These are phyloP conservation scores for Theristicus caerulescens DNA, from an alignment of 2,113 vertebrate genomes.

Conservation along the genomic window DNA sequence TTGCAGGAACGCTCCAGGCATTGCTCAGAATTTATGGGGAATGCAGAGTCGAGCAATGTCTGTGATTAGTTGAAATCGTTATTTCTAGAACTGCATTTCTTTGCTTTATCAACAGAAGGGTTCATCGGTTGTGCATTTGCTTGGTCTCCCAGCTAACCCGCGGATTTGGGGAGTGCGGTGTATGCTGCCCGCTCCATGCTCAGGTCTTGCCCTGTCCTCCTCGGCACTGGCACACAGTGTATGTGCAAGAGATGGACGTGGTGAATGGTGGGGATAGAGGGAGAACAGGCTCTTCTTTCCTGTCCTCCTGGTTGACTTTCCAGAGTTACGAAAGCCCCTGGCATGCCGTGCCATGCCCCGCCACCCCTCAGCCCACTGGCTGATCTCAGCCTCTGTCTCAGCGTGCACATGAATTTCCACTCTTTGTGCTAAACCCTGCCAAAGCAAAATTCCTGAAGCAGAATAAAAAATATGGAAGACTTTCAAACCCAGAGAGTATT, in stretches of 20 bases:
- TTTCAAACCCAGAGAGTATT: conserved; percentile 36
- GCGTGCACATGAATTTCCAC: not conserved
- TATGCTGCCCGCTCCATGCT: not conserved
- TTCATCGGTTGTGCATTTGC: not conserved
- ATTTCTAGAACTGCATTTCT: not conserved
- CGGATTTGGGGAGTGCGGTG: not conserved
- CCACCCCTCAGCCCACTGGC: not conserved
- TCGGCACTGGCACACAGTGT: fast-evolving
- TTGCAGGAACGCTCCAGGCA: not conserved
- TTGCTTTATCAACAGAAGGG: not conserved
- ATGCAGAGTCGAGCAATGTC: not conserved
- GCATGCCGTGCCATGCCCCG: fast-evolving
- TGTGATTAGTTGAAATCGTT: fast-evolving
- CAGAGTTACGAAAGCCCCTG: not conserved
- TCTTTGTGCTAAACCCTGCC: not conserved
- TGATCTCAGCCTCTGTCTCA: not conserved
- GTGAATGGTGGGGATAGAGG: not conserved
- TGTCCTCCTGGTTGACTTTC: not conserved
- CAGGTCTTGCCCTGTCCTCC: fast-evolving
- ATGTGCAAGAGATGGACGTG: not conserved
- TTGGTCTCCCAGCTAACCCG: not conserved
- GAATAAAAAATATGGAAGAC: conserved; percentile 34
- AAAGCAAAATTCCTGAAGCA: conserved; percentile 32
- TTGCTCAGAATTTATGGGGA: not conserved
- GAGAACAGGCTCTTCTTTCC: conserved; percentile 8